These are phyloP conservation scores for Asarcornis scutulata DNA, from an alignment of 2,113 vertebrate genomes.

Conservation along the genomic window DNA sequence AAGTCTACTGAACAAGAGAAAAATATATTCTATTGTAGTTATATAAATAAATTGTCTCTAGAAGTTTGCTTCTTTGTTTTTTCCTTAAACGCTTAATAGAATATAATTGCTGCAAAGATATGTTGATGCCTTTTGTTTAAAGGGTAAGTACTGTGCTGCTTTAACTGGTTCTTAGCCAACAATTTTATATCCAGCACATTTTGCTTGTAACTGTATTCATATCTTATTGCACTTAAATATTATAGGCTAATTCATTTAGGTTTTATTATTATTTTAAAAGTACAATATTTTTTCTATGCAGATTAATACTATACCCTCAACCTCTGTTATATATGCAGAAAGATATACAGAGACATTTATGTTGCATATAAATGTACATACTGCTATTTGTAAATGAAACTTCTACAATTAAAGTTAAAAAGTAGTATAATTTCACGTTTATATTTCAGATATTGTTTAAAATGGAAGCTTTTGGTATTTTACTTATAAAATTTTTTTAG, in stretches of 20 bases:
- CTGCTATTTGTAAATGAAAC: conserved; percentile 71
- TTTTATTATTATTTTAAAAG: conserved; percentile 44
- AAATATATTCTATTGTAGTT: conserved; percentile 11
- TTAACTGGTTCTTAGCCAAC: conserved; percentile 64
- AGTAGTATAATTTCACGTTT: conserved; percentile 68
- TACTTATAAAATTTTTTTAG: conserved; percentile 67
- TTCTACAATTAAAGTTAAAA: conserved; percentile 68
- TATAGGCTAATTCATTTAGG: conserved; percentile 61
- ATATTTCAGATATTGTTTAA: conserved; percentile 72
- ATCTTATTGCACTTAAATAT: conserved; percentile 30
- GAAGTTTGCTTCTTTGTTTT: conserved; percentile 39
- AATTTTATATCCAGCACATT: conserved; percentile 6
- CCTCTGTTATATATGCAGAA: conserved; percentile 62
- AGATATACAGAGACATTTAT: conserved; percentile 67
- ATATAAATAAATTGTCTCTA: conserved; percentile 45
- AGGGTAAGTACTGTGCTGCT: conserved; percentile 82
- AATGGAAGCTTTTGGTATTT: conserved; percentile 69
- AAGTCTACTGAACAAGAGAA: conserved; percentile 64
- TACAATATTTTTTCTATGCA: conserved; percentile 49
- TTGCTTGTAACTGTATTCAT: not conserved
- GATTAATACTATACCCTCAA: conserved; percentile 63
- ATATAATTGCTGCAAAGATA: conserved; percentile 67
- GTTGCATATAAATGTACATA: conserved; percentile 10
- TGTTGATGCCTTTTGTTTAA: conserved; percentile 75
- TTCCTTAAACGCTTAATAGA: conserved; percentile 62